Evolutionary conservation across 1,140 invertebrate species (phyloP).

Genomic region (Drosophila lini): DNA sequence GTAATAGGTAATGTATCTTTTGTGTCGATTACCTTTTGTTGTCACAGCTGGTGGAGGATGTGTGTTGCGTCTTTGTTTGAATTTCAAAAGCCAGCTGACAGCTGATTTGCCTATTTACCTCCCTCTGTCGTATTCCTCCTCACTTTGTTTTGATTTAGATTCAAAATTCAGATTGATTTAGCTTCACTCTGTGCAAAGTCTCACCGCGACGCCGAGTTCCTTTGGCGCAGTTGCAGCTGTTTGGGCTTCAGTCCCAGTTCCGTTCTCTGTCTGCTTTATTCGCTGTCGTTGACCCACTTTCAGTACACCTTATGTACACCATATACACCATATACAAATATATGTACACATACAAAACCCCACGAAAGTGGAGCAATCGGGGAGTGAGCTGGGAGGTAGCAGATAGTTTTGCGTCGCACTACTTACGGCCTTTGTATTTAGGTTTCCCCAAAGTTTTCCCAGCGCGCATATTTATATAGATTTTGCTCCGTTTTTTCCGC

Average conservation of each 20-base stretch:
- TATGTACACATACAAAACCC: conserved; percentile 11
- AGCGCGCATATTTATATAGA: too few species aligned
- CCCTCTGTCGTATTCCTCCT: not conserved
- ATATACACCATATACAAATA: conserved; percentile 27
- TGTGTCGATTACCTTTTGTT: conserved; percentile 39
- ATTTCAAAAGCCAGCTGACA: conserved; percentile 32
- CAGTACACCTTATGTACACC: conserved; percentile 36
- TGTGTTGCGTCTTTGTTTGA: conserved; percentile 7
- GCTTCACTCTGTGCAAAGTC: conserved; percentile 13
- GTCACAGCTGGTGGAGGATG: not conserved
- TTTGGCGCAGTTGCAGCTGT: conserved; percentile 29
- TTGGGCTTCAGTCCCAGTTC: conserved; percentile 10
- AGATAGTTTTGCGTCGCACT: conserved; percentile 38
- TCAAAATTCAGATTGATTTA: conserved; percentile 34
- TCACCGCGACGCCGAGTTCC: not conserved
- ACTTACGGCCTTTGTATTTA: conserved; percentile 18
- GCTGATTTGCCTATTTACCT: conserved; percentile 9
- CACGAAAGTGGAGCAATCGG: conserved; percentile 32
- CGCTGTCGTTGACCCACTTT: conserved; percentile 62
- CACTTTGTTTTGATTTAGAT: conserved; percentile 32
- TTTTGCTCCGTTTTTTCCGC: conserved; percentile 36
- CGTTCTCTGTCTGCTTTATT: conserved; percentile 33
- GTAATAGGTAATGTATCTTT: conserved; percentile 10
- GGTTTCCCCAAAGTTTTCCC: conserved; percentile 41
- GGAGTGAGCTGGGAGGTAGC: conserved; percentile 23